Evolutionary conservation across 2,888 invertebrate species (phyloP).

Genomic region (Agonopterix alstromeriana): DNA sequence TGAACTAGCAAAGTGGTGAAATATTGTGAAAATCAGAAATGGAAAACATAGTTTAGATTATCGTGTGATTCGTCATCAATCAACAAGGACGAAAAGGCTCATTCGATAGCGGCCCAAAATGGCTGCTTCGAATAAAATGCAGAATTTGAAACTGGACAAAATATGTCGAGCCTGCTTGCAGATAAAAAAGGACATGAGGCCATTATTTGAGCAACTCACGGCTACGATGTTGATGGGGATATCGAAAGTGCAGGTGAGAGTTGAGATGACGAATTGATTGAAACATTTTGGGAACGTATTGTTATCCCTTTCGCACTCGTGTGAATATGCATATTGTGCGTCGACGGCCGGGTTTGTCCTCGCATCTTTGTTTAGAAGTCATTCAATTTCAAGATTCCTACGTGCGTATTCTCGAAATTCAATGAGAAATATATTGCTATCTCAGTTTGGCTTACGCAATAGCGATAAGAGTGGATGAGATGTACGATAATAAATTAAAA

Average conservation of each 20-base stretch:
- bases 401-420: conserved; percentile 49
- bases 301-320: conserved; percentile 58
- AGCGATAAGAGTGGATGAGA: conserved; percentile 27
- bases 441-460: conserved; percentile 37
- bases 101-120: conserved; percentile 59
- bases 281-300: conserved; percentile 54
- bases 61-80: background rate
- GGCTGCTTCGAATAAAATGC: conserved; percentile 54
- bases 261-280: conserved; percentile 60
- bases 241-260: conserved; percentile 77
- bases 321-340: conserved; percentile 22
- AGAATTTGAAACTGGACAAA: conserved; percentile 71
- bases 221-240: conserved; percentile 81
- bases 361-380: conserved; percentile 67
- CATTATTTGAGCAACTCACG: conserved; percentile 79
- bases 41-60: background rate
- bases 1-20: background rate
- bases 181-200: conserved; percentile 80
- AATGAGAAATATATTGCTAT: conserved; percentile 59
- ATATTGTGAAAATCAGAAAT: background rate
- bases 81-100: conserved; percentile 53
- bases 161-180: conserved; percentile 80
- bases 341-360: conserved; percentile 45
- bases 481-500: conserved; percentile 7
- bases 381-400: conserved; percentile 48